Base-by-base conservation (phyloP, 2,797 vertebrate genomes). In the Phrynocephalus vlangalii region DNA sequence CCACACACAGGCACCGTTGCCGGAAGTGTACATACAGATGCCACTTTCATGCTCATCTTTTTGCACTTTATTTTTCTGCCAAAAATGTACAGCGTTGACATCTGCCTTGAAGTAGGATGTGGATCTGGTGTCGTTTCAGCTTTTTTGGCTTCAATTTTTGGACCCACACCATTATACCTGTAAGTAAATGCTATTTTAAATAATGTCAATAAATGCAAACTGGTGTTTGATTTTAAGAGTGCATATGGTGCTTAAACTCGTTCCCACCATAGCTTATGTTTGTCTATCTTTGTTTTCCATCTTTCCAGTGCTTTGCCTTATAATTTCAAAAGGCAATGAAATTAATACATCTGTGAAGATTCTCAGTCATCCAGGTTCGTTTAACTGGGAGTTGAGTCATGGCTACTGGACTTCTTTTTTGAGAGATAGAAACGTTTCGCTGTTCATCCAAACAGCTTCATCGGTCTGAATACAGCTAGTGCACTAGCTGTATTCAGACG, bases 91-190 rank as follows among this genome's bases (percentile, higher is more conserved):
- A 97, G 97, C 84, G 90, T 96, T 15, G 95, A 94, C 70, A 96
- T 99, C 91, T 99, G 98, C 93, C 90, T 99, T 91, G 99, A 99
- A 95, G 98, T 99, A 71, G 99, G 98, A 86, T 97, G 97, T 13
- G 99, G 99, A 1, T 99, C 99, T 5, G 99, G 99, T 10, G 97
- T 98, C 68, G 97, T 98, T 26, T 99, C 98, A 2, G 92, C 98
- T 0, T 99, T 99, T 86, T 86, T 99, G 79, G 98, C 98, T 1
- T 98, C 98, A 10, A 38, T 99, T 85, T 89, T 98, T 1, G 98
- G 98, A 81, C 96, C 98, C 67, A 94, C 94, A 76, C 96, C 97
- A 22, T 86, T 98, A 0, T 98, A 98, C 92, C 86, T 99, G 99
- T 99, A 89, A 98, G 98, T 97, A 1, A 91, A 48, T 24, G 83